phyloP scores from a whole-genome alignment of 1,140 invertebrate species.

The Aphidius ervi region DNA sequence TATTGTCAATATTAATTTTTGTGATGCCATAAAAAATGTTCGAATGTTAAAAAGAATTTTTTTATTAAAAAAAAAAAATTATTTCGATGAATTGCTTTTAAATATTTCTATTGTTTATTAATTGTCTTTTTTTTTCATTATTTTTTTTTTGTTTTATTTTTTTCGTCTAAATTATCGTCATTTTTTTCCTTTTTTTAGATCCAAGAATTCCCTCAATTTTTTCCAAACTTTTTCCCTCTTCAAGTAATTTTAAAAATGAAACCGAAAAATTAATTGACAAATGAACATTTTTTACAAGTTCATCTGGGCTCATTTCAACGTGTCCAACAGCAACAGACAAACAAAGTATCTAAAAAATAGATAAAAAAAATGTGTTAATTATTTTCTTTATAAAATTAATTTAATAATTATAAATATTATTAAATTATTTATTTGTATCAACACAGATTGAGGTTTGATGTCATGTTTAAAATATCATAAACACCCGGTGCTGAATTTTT shows the following conservation, averaged over 20 bases:
- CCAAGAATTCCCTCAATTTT: slow-evolving; percentile 56
- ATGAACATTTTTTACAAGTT: slow-evolving; percentile 94
- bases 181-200: slow-evolving; percentile 29
- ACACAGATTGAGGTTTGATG: slow-evolving; percentile 44
- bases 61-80: too few species aligned
- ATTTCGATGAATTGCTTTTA: too few species aligned
- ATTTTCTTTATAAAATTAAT: slow-evolving; percentile 6
- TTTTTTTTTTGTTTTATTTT: slow-evolving; percentile 15
- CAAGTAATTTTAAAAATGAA: slow-evolving; percentile 84
- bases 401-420: slow-evolving; percentile 45
- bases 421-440: slow-evolving; percentile 33
- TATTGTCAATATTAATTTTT: too few species aligned
- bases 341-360: slow-evolving; percentile 81
- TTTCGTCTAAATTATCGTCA: slow-evolving; percentile 18
- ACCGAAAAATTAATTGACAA: slow-evolving; percentile 98
- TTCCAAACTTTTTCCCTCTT: slow-evolving; percentile 79
- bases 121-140: neutral
- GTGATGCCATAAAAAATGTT: too few species aligned
- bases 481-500: slow-evolving; percentile 47
- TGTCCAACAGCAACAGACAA: slow-evolving; percentile 97
- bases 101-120: too few species aligned
- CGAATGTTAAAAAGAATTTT: too few species aligned
- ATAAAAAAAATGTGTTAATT: neutral
- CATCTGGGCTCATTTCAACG: slow-evolving; percentile 92
- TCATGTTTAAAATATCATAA: slow-evolving; percentile 24